Base-by-base conservation (phyloP, 2,797 vertebrate species). In the Trachurus trachurus region DNA sequence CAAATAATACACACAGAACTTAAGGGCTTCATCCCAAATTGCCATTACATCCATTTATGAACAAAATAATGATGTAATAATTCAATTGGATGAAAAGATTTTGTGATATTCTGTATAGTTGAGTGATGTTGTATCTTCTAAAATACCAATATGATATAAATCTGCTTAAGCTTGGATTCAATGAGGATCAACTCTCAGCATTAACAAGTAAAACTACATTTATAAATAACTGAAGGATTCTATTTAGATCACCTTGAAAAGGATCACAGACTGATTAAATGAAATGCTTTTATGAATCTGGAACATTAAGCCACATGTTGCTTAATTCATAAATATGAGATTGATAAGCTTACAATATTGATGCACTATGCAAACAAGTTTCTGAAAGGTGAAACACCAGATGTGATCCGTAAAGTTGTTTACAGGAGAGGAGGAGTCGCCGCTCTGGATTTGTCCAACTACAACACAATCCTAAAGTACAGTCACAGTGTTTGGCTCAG, bases 1-100 rank as follows among this genome's bases (percentile, higher is more conserved):
- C 2, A 44, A 45, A 39, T 34, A 12, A 40, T 21, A 57, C 58
- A 74, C 54, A 56, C 53, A 58, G 47, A 61, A 61, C 29, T 22
- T 6, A 69, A 13, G 16, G 22, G 50, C 42, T 45, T 60, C 9
- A 40, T 60, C 59, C 10, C 16, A 61, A 39, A 44, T 44, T 12
- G 62, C 34, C 19, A 37, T 19, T 57, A 12, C 50, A 47, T 60
- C 22, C 13, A 19, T 10, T 31, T 31, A 42, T 13, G 3, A 53
- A 52, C 4, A 47, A 21, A 78, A 17, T 10, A 22, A 56, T n/a
- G 21, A n/a, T 16, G 8, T 21, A 10, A 10, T 11, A 5, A 60
- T 61, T 52, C 39, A 2, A 44, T 16, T 42, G 11, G 6, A 42
- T 12, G 12, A 5, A 6, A 49, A 17, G 15, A 37, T n/a, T 17